Evolutionary conservation across 2,797 vertebrate genomes (phyloP).

Genomic region (Dermochelys coriacea): DNA sequence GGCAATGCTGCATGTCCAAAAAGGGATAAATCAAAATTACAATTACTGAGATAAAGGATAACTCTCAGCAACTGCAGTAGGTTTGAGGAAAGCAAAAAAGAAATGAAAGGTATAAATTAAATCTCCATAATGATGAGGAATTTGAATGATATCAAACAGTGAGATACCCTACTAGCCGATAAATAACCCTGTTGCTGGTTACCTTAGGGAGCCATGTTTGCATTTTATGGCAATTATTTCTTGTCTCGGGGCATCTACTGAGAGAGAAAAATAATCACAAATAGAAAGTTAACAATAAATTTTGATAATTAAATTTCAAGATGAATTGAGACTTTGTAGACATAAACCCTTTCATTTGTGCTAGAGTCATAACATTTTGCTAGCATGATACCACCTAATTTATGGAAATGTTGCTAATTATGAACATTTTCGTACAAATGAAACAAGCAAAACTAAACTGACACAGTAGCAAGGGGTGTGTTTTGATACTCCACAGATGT

Average conservation of each 20-base stretch:
- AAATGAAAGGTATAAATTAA: conserved; percentile 72
- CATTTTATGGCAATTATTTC: conserved; percentile 70
- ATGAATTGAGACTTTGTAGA: conserved; percentile 46
- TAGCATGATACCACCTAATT: neutral
- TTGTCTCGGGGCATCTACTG: conserved; percentile 60
- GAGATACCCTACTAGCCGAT: conserved; percentile 64
- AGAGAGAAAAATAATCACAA: conserved; percentile 51
- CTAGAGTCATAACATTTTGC: conserved; percentile 32
- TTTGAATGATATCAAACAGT: conserved; percentile 63
- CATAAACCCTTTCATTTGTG: conserved; percentile 45
- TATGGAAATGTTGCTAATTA: conserved; percentile 52
- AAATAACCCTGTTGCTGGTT: conserved; percentile 63
- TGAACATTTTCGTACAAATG: neutral
- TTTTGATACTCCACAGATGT: neutral
- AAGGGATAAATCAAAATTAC: conserved; percentile 42
- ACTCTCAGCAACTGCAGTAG: conserved; percentile 38
- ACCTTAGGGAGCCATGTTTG: conserved; percentile 48
- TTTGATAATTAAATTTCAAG: conserved; percentile 72
- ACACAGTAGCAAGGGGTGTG: neutral
- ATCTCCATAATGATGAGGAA: conserved; percentile 64
- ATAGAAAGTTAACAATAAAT: conserved; percentile 56
- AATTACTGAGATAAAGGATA: conserved; percentile 54
- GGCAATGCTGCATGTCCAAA: neutral
- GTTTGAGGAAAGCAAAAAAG: conserved; percentile 59
- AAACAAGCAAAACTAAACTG: neutral